Evolutionary conservation across 2,113 vertebrate genomes (phyloP).

Genomic region (Ranitomeya variabilis): DNA sequence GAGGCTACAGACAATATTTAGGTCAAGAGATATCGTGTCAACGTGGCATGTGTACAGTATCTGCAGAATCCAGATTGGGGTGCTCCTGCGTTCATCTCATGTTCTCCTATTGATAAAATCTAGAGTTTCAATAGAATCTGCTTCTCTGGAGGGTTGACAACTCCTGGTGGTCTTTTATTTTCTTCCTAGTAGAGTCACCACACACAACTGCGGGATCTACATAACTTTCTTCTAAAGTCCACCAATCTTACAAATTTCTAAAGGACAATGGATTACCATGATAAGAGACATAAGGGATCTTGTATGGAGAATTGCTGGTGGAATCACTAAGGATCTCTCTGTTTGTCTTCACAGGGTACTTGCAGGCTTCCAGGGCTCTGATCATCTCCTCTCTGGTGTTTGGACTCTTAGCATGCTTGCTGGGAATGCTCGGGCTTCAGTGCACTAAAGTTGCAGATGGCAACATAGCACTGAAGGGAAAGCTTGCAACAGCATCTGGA

Average conservation of each 20-base stretch:
- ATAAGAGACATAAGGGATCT: not conserved
- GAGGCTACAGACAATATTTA: too few species aligned
- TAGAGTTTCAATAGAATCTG: not conserved
- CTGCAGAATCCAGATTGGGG: not conserved
- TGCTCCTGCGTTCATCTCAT: not conserved
- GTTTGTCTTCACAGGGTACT: slow-evolving; percentile 72
- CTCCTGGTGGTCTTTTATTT: not conserved
- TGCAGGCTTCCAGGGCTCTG: slow-evolving; percentile 86
- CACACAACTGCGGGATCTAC: not conserved
- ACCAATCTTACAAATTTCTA: not conserved
- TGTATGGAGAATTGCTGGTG: not conserved
- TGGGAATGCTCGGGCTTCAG: slow-evolving; percentile 76
- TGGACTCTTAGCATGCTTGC: slow-evolving; percentile 76
- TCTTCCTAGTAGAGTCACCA: not conserved
- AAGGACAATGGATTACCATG: not conserved
- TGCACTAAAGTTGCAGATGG: slow-evolving; percentile 77
- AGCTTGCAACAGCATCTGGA: slow-evolving; percentile 73
- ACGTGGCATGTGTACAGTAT: not conserved
- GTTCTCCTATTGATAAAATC: not conserved
- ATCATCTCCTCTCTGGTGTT: slow-evolving; percentile 79
- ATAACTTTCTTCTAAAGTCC: not conserved
- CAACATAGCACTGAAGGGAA: slow-evolving; percentile 75
- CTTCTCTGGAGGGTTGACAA: not conserved
- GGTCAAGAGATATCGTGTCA: too few species aligned
- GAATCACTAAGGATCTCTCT: not conserved